Base-by-base conservation (phyloP, 1,140 invertebrate species). In the Zaprionus kolodkinae region DNA sequence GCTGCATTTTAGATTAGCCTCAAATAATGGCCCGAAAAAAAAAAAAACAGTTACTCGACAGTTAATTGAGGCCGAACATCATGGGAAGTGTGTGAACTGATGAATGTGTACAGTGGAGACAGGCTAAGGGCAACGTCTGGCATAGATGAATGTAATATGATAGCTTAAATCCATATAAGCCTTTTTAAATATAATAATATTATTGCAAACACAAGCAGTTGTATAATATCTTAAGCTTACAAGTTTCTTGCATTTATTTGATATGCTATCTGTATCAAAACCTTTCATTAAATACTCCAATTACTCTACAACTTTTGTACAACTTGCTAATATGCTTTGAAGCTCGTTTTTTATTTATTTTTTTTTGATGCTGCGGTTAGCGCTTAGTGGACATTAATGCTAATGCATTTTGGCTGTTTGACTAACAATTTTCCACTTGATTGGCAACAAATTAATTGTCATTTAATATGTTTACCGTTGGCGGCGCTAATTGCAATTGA, bases 1-100 rank as follows among this genome's bases (percentile, higher is more conserved):
- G 84, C 74, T 87, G 83, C 87, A 87, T 87, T 87, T 83, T 88
- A 88, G 84, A 87, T 87, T 88, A 87, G 82, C 72, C 80, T 35
- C 48, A 64, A 45, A 68, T 21, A 21, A 36, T 12, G 48, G 35
- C 33, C 0, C 11, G 15, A 4, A 62, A 50, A 52, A 72, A 43
- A 62, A 36, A 52, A 66, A 43, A 15, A 0, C 52, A 33, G 56
- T 40, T 57, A 40, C 3, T 5, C 38, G 64, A 45, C 36, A 56
- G 64, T 70, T 82, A 81, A 81, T 82, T 81, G 79, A 74, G 21
- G 66, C 57, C 59, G 36, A 43, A 66, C 73, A 69, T 43, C 71
- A 35, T 33, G 30, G 56, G 33, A 25, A 56, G 13, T 38, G 40
- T 15, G 21, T 40, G 59, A n/a, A n/a, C n/a, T n/a, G n/a, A 74